Evolutionary conservation across 2,113 vertebrate genomes (phyloP).

Genomic region (Nipponia nippon): DNA sequence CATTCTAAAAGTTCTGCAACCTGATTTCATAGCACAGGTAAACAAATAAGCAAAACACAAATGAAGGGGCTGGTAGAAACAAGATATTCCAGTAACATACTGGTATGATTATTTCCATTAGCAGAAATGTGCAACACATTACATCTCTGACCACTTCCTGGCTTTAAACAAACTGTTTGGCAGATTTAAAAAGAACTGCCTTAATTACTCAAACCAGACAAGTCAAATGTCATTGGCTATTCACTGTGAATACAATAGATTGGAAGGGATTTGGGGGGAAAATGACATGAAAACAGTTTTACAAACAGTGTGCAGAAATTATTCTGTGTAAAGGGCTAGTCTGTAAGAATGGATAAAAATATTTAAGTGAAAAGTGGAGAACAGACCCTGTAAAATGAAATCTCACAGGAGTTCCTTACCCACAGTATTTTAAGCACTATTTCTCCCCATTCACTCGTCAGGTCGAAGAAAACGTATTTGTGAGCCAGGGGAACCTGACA

Average conservation of each 20-base stretch:
- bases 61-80: accelerated
- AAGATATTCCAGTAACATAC: accelerated
- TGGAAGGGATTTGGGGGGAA: background rate
- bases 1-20: background rate
- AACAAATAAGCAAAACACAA: background rate
- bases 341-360: background rate
- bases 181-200: background rate
- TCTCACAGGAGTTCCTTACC: accelerated
- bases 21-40: background rate
- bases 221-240: background rate
- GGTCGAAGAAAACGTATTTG: accelerated
- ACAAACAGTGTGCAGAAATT: accelerated
- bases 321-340: background rate
- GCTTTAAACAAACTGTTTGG: too few species aligned
- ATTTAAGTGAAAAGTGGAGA: background rate
- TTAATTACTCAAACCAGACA: too few species aligned
- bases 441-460: accelerated
- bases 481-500: background rate
- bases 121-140: accelerated
- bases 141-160: background rate
- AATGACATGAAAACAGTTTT: accelerated
- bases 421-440: accelerated
- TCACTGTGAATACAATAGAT: background rate
- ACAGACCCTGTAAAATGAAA: background rate
- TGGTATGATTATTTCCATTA: accelerated